These are phyloP conservation scores for Clarias pachynema DNA, from an alignment of 2,797 vertebrate species.

Conservation along the genomic window DNA sequence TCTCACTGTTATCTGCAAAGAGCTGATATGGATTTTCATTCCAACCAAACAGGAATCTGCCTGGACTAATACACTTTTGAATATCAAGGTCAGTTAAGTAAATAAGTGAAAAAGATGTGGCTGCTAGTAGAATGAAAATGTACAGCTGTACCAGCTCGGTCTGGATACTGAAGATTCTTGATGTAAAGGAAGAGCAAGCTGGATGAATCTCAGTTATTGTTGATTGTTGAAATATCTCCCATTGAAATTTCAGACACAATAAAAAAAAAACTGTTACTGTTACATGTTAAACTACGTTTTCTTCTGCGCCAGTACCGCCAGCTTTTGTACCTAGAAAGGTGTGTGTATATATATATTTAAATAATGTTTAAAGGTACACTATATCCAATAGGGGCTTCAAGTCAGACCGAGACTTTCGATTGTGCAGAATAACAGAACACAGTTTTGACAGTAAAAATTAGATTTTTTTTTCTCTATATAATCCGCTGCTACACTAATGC, in stretches of 20 bases:
- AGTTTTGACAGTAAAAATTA: too few species aligned
- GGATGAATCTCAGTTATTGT: not conserved
- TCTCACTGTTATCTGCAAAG: not conserved
- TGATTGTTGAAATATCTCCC: not conserved
- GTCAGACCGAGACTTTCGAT: too few species aligned
- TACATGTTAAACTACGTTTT: not conserved
- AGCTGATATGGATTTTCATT: slow-evolving; percentile 7
- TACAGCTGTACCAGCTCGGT: not conserved
- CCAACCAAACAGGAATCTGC: not conserved
- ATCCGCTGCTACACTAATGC: too few species aligned
- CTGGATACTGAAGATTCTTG: not conserved
- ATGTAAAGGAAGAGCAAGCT: not conserved
- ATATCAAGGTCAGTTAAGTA: not conserved
- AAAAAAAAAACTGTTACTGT: not conserved
- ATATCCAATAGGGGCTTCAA: not conserved
- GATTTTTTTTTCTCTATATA: too few species aligned
- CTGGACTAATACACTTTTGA: not conserved
- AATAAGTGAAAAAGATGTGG: not conserved
- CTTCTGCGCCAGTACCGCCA: not conserved
- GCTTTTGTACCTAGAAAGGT: not conserved
- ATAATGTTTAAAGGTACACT: not conserved
- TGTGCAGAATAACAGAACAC: too few species aligned
- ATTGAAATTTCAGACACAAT: not conserved
- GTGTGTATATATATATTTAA: not conserved
- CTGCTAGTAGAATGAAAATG: not conserved